Evolutionary conservation across 2,113 vertebrate genomes (phyloP).

Genomic region (Sardina pilchardus): DNA sequence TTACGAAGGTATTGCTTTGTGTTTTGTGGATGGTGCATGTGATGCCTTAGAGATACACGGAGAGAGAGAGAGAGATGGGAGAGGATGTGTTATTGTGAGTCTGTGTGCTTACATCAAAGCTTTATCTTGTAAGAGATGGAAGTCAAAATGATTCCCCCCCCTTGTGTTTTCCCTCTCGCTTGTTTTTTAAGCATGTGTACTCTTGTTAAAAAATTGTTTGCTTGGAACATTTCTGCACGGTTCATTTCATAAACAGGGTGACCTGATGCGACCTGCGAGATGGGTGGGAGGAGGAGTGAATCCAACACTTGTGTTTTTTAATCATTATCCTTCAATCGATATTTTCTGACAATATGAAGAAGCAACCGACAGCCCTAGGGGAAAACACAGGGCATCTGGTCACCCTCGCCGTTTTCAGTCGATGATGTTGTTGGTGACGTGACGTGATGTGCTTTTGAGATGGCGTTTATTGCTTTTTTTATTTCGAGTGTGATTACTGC

Average conservation of each 20-base stretch:
- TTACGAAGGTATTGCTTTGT: conserved; percentile 84
- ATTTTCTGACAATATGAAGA: not conserved
- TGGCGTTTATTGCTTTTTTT: conserved; percentile 18
- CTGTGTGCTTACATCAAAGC: too few relatives aligned
- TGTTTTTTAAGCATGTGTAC: not conserved
- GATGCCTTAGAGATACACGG: not conserved
- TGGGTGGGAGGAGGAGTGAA: not conserved
- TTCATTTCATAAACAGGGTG: not conserved
- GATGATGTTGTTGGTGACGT: conserved; percentile 13
- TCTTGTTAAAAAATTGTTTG: not conserved
- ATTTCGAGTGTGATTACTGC: not conserved
- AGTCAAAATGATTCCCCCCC: not conserved
- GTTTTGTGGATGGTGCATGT: conserved; percentile 36
- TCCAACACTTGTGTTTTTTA: not conserved
- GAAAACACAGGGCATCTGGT: not conserved
- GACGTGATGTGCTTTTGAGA: not conserved
- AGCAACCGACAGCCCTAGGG: not conserved
- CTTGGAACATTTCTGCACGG: not conserved
- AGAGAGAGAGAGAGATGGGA: not conserved
- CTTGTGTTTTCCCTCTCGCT: not conserved
- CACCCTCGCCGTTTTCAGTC: not conserved
- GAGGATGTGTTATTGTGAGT: not conserved
- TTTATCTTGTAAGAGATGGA: too few relatives aligned
- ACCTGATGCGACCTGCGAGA: not conserved
- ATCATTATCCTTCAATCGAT: not conserved